Percentiles rank a stretch among this genome's conserved stretches.
Evolutionary conservation across 2,888 invertebrate genomes (phyloP).

Genomic region (Nomada flava): DNA sequence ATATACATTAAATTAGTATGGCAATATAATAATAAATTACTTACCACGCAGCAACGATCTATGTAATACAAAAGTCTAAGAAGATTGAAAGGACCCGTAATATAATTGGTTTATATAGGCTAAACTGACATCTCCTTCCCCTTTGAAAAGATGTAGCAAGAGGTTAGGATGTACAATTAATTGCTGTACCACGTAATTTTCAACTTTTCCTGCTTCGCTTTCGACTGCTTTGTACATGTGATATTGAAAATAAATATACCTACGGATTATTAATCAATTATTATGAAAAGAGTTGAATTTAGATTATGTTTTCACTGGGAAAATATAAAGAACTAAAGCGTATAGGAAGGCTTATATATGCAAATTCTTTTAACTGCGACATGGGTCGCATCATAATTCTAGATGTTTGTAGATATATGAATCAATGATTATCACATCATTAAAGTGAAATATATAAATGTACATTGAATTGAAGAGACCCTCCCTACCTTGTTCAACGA

Average conservation of each 20-base stretch:
- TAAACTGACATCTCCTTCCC: slow-evolving; percentile 77
- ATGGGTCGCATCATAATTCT: slow-evolving; percentile 54
- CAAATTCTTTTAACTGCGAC: slow-evolving; percentile 49
- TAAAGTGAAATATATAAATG: slow-evolving; percentile 50
- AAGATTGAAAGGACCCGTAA: slow-evolving; percentile 74
- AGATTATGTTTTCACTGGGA: slow-evolving; percentile 28
- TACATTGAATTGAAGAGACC: slow-evolving; percentile 59
- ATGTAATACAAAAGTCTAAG: slow-evolving; percentile 72
- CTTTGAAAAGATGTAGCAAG: slow-evolving; percentile 70
- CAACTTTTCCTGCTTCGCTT: slow-evolving; percentile 43
- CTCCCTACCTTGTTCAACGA: slow-evolving; percentile 69
- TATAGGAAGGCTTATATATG: slow-evolving; percentile 51
- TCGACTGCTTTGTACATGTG: slow-evolving; percentile 57
- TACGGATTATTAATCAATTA: slow-evolving; percentile 45
- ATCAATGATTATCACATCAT: slow-evolving; percentile 47
- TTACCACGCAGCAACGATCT: slow-evolving; percentile 71
- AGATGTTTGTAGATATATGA: slow-evolving; percentile 19
- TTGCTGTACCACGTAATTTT: slow-evolving; percentile 65
- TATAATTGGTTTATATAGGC: slow-evolving; percentile 73
- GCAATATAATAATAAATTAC: slow-evolving; percentile 22
- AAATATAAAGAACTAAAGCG: slow-evolving; percentile 24
- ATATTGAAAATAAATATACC: slow-evolving; percentile 51
- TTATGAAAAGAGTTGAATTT: slow-evolving; percentile 18
- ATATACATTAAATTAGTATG: slow-evolving; percentile 8
- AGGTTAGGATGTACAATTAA: slow-evolving; percentile 82